A percentile compares a stretch with the other conserved stretches of the same genome.
Evolutionary conservation across 1,140 invertebrate species (phyloP).

Genomic region (Eriosoma lanigerum): DNA sequence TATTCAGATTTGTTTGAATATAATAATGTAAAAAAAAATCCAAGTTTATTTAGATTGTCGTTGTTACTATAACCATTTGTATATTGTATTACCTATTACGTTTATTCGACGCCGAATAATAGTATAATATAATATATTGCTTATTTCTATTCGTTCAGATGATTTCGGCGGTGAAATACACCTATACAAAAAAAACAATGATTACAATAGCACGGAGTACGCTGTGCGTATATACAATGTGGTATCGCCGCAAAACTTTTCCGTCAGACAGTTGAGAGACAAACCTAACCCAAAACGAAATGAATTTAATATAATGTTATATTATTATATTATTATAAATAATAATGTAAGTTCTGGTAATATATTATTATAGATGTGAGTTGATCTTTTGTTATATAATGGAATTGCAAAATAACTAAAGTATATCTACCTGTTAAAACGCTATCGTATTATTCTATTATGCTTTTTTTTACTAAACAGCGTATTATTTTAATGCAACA

Average conservation of each 20-base stretch:
- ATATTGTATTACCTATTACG: neutral
- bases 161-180: neutral
- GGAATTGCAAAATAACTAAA: neutral
- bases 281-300: neutral
- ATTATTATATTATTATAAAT: neutral
- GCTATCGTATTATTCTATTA: too few relatives aligned
- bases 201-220: neutral
- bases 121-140: too few relatives aligned
- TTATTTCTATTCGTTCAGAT: neutral
- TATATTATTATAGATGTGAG: too few relatives aligned
- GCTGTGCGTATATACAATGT: neutral
- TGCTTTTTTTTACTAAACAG: too few relatives aligned
- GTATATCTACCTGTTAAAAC: too few relatives aligned
- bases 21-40: too few relatives aligned
- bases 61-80: neutral
- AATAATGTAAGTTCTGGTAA: neutral
- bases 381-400: neutral
- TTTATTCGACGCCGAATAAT: neutral
- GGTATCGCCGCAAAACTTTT: slow-evolving; percentile 19
- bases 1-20: neutral
- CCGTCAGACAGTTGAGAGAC: neutral
- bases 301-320: too few relatives aligned
- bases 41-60: neutral
- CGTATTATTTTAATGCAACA: too few relatives aligned
- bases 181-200: neutral